Evolutionary conservation across 92 coral and sea anemone genomes (phyloP), one percentile per base, ranked within the genome.

Genomic region (Zoanthus solanderi): DNA sequence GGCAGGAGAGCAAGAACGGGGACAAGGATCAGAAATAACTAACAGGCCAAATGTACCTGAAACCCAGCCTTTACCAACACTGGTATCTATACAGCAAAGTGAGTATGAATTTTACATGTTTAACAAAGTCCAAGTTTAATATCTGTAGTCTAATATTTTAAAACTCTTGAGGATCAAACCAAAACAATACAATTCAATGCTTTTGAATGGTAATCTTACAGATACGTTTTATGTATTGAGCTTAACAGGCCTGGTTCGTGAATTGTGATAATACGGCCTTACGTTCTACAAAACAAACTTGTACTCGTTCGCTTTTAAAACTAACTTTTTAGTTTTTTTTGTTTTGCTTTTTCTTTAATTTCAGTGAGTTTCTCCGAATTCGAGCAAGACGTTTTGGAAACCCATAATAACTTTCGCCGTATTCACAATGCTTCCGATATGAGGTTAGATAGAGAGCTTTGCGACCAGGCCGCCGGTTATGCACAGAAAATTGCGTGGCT

Each of bases 351-450:
- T 75, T 56, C 31, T 32, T 10, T 16, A 10, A 17, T 30, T 60
- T n/a, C 74, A 47, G 14, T 73, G 42, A 71, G 73, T 6, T 79
- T 7, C 73, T n/a, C 53, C 28, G 73, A 79, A 10, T 85, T 91
- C 69, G 92, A 93, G 53, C 87, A 87, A 76, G 94, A 88, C 15
- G 98, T 89, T 32, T 73, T 96, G 54, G 79, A 72, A 13, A 56
- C 71, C 9, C 98, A 94, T 60, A 94, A 96, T 87, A 47, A 83
- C 31, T 94, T 85, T 52, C 96, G 98, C 34, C 23, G n/a, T 4
- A 53, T 83, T 18, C 98, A 96, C 76, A 83, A 56, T 29, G 92
- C 92, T 37, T 94, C 94, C 5, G 63, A 72, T n/a, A 91, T 95
- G 94, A 90, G 12, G 52, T 76, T 95, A 18, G 83, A 94, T 85